Conservation (phyloP, 2,113 vertebrate species). For the Acrocephalus arundinaceus region DNA sequence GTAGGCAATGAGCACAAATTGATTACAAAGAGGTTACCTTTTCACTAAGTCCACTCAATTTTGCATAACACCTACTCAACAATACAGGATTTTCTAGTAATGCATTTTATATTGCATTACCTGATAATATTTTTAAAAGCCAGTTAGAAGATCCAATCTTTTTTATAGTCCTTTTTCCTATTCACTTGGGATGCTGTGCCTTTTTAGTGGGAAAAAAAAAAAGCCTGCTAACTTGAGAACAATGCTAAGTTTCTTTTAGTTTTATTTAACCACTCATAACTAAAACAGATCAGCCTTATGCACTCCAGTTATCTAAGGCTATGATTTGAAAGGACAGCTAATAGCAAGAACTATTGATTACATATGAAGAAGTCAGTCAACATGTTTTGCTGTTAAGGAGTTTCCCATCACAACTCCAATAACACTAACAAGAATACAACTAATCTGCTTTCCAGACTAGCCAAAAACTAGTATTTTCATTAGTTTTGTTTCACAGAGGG, state of each 20-base stretch:
- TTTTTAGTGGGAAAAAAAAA: constrained; percentile 37
- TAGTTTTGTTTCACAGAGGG: neutral
- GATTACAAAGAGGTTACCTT: neutral
- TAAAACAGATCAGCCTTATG: neutral
- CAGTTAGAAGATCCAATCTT: constrained; percentile 11
- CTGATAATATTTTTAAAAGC: neutral
- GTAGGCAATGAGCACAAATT: neutral
- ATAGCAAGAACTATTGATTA: constrained; percentile 10
- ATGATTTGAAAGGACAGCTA: constrained; percentile 23
- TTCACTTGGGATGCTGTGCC: neutral
- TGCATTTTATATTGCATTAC: constrained; percentile 13
- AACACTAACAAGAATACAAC: neutral
- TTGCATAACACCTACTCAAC: constrained; percentile 7
- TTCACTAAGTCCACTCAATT: neutral
- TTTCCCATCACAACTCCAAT: neutral
- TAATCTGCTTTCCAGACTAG: neutral
- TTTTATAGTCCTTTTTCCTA: neutral
- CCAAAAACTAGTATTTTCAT: neutral
- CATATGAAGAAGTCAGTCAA: constrained; percentile 29
- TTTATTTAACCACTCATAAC: constrained; percentile 2
- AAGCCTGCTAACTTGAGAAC: neutral
- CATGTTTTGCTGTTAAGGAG: constrained; percentile 21
- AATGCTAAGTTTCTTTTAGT: neutral
- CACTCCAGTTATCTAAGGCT: neutral
- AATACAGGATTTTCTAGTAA: neutral